Base-by-base conservation (phyloP, 2,888 invertebrate genomes). In the Cosmia pyralina region DNA sequence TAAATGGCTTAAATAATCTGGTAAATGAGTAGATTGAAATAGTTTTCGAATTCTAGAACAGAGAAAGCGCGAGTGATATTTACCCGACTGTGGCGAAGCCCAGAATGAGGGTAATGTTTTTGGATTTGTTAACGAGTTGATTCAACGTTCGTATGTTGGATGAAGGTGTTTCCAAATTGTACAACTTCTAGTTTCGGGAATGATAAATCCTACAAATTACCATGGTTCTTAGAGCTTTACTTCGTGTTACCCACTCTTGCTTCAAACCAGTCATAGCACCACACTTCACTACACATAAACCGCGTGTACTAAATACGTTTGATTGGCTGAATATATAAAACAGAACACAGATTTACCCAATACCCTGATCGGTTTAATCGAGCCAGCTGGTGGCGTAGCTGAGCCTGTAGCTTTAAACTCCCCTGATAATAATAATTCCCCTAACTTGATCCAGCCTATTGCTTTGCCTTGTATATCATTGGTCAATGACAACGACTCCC, bases 271-370 rank as follows among this genome's bases (percentile, higher is more conserved):
- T 58, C 6, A 50, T 44, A 67, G 15, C n/a, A 34, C n/a, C 13
- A 58, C 22, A 44, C 41, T 34, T 4, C 60, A 13, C n/a, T 28
- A 46, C 44, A 41, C 17, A 11, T 60, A 10, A 38, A 38, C 53
- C 19, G 22, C 53, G 48, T 75, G 68, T 10, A 3, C 53, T 50
- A 17, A 60, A 60, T 75, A 68, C 75, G 41, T 60, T 79, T 11
- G 15, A 67, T 58, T 63, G 50, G 59, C 8, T 52, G 75, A 74
- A 75, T 65, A 75, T 65, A 50, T 69, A 77, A 73, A 79, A 60
- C 64, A 48, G 75, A 59, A 52, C 69, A 74, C 66, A 73, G 72
- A 72, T 81, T 73, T 63, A 71, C 70, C 69, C 46, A 59, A 64
- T 68, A 34, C 19, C n/a, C n/a, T n/a, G n/a, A n/a, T n/a, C n/a